Percentiles rank a stretch among this genome's conserved stretches.
These are phyloP conservation scores for Phocoena sinus DNA, from an alignment of 2,113 vertebrate genomes.

Conservation along the genomic window DNA sequence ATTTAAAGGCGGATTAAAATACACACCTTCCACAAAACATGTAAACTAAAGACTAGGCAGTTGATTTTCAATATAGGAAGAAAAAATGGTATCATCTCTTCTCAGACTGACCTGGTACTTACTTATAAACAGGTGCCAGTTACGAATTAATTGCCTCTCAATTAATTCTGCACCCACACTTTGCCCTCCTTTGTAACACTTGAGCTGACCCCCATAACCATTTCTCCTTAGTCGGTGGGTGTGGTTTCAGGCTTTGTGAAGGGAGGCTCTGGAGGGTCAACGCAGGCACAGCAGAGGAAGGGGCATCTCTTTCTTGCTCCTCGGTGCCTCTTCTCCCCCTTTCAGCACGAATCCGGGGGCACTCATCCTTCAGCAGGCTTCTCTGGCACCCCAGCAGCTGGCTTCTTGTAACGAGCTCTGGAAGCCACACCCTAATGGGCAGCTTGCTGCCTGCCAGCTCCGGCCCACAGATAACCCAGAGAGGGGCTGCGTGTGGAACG, in stretches of 20 bases:
- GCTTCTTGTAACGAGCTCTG: background rate
- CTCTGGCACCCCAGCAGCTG: background rate
- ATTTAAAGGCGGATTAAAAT: background rate
- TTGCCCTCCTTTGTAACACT: background rate
- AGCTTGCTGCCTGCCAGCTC: background rate
- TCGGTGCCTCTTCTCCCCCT: background rate
- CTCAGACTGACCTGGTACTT: background rate
- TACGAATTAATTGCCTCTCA: background rate
- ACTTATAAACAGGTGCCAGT: background rate
- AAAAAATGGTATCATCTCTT: background rate
- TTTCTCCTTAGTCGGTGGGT: background rate
- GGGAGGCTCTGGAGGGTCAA: background rate
- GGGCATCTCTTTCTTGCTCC: background rate
- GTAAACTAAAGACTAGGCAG: background rate
- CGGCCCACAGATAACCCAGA: background rate
- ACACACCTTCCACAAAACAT: background rate
- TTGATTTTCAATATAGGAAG: background rate
- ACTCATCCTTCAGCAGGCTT: background rate
- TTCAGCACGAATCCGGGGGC: background rate
- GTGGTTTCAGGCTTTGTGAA: background rate
- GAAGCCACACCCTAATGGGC: background rate
- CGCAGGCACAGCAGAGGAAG: background rate
- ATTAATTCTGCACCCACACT: background rate
- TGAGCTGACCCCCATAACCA: background rate
- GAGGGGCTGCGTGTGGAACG: background rate